Evolutionary conservation across 2,888 invertebrate species (phyloP).

Genomic region (Masnerella sp.): DNA sequence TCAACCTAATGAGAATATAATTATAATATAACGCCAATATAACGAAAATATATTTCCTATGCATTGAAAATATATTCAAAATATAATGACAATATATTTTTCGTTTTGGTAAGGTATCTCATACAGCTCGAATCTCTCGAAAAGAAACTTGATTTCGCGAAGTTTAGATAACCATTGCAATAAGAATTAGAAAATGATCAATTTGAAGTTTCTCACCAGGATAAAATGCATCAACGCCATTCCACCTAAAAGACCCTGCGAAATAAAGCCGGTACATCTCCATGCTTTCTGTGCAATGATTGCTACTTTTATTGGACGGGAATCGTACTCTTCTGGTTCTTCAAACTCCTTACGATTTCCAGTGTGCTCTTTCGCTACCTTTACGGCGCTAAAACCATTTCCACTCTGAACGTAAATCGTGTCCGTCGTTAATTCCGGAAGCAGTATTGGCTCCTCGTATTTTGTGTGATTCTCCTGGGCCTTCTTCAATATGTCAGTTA

Average conservation of each 20-base stretch:
- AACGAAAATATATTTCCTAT: too few species aligned
- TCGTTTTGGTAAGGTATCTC: too few species aligned
- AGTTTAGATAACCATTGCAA: too few species aligned
- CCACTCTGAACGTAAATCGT: slow-evolving; percentile 74
- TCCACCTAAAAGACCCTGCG: slow-evolving; percentile 74
- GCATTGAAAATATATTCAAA: too few species aligned
- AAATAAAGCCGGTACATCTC: slow-evolving; percentile 69
- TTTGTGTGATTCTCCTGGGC: slow-evolving; percentile 69
- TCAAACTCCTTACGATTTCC: slow-evolving; percentile 53
- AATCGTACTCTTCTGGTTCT: slow-evolving; percentile 52
- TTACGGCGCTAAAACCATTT: slow-evolving; percentile 73
- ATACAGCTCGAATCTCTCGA: too few species aligned
- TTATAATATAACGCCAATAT: too few species aligned
- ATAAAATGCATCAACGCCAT: slow-evolving; percentile 74
- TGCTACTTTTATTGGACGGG: slow-evolving; percentile 71
- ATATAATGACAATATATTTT: too few species aligned
- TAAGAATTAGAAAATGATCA: too few species aligned
- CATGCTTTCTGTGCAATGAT: slow-evolving; percentile 71
- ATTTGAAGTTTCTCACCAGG: slow-evolving; percentile 65
- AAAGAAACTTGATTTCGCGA: too few species aligned
- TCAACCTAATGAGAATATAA: too few species aligned
- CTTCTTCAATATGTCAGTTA: slow-evolving; percentile 71
- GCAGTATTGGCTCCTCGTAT: slow-evolving; percentile 68
- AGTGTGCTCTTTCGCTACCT: slow-evolving; percentile 63
- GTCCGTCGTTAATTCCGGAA: slow-evolving; percentile 71